These are phyloP conservation scores for Prunella fulvescens DNA, from an alignment of 2,113 vertebrate genomes.

Conservation along the genomic window DNA sequence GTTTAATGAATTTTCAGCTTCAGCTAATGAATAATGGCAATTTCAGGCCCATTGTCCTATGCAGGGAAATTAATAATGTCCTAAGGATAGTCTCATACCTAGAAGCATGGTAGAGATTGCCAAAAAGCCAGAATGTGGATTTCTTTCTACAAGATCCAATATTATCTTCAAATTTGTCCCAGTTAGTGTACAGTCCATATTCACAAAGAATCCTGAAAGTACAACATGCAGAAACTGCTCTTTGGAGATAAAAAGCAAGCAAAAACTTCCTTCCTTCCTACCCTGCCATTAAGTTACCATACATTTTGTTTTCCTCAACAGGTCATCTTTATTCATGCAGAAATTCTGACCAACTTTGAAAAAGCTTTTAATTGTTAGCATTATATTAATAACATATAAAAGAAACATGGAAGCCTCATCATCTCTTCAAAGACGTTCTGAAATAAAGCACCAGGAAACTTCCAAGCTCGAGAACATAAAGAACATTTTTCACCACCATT, in stretches of 20 bases:
- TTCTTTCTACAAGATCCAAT: not conserved
- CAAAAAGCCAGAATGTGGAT: not conserved
- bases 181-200: not conserved
- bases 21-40: constrained; percentile 14
- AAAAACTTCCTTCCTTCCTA: not conserved
- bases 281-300: not conserved
- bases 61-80: not conserved
- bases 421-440: not conserved
- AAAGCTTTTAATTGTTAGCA: not conserved
- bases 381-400: not conserved
- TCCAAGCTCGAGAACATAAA: not conserved
- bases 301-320: not conserved
- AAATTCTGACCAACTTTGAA: not conserved
- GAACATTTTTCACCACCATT: not conserved
- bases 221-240: not conserved
- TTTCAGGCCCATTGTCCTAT: not conserved
- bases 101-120: not conserved
- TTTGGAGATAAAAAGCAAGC: not conserved
- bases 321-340: not conserved
- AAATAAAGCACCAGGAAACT: not conserved
- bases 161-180: not conserved
- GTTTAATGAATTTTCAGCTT: constrained; percentile 41
- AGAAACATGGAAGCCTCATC: not conserved
- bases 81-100: not conserved
- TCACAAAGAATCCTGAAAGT: not conserved